Base-by-base conservation (phyloP, 1,140 invertebrate genomes). In the Sipha flava region DNA sequence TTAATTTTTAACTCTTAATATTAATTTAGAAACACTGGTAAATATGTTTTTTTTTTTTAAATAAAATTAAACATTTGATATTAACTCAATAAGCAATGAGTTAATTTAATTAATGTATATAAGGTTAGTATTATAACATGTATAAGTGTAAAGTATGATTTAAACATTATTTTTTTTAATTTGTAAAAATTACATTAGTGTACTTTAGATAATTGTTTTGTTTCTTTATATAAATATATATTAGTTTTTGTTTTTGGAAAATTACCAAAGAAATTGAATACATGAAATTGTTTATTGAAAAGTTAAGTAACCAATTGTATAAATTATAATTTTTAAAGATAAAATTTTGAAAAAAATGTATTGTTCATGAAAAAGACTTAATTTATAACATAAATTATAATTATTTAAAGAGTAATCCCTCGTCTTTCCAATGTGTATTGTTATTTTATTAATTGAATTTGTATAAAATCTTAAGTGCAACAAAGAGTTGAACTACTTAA, bases 321-420 rank as follows among this genome's bases (percentile, higher is more conserved):
- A 77, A 59, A 43, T 26, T 52, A 52, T 37, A 34, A 52, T 54
- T 34, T 52, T 21, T 40, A 73, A 73, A 49, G 26, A n/a, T 52
- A 37, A 37, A 18, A 54, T 37, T 54, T 54, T 54, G 34, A 40
- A 10, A 77, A 54, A 57, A 40, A 59, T 77, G 52, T 59, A 75
- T 75, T 75, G 29, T 77, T 77, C 49, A 40, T 43, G 31, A 77
- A 77, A 75, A 77, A 77, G 73, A 77, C 73, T 77, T 77, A 26
- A 40, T n/a, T 34, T 77, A 59, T 57, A 77, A 54, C 26, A 54
- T 77, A 29, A 29, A 70, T 45, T 70, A 77, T 57, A 18, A 57
- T 49, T 59, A 54, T 77, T 77, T 59, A 26, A 77, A 77, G 47
- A 59, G 29, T 29, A 77, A 77, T 77, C 73, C 73, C 52, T 77